These are phyloP conservation scores for Tychaedon coryphoeus DNA, from an alignment of 2,113 vertebrate species.

Conservation along the genomic window DNA sequence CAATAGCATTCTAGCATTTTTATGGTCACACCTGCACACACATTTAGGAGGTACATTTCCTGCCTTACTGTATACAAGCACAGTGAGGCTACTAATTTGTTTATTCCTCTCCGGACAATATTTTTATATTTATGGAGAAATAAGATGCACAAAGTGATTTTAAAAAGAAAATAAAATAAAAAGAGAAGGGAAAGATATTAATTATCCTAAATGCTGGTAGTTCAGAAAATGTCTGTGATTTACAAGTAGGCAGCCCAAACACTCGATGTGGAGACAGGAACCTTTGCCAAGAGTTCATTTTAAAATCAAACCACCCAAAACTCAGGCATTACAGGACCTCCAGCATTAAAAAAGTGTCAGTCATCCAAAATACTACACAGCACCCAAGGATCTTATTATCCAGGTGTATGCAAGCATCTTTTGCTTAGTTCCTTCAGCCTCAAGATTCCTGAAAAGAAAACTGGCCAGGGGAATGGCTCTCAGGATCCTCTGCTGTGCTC, in stretches of 20 bases:
- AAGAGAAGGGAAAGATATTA: background rate
- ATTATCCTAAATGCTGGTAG: background rate
- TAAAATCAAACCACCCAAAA: background rate
- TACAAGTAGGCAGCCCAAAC: background rate
- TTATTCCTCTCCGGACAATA: background rate
- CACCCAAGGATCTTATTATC: background rate
- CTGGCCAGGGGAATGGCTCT: background rate
- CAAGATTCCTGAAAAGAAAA: background rate
- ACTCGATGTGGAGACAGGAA: background rate
- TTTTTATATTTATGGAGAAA: background rate
- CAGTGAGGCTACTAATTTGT: background rate
- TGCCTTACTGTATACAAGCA: conserved; percentile 14
- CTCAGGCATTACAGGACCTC: background rate
- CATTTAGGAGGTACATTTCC: conserved; percentile 8
- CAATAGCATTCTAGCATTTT: conserved; percentile 3
- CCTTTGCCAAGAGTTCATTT: conserved; percentile 6
- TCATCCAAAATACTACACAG: background rate
- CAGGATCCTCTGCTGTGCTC: background rate
- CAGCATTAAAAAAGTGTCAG: background rate
- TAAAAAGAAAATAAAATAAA: background rate
- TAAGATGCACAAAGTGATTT: background rate
- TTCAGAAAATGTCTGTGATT: background rate
- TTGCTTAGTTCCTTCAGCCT: background rate
- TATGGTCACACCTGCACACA: conserved; percentile 28
- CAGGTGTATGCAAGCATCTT: background rate